Evolutionary conservation across 1,140 invertebrate genomes (phyloP).

Genomic region (Apocrypta bakeri): DNA sequence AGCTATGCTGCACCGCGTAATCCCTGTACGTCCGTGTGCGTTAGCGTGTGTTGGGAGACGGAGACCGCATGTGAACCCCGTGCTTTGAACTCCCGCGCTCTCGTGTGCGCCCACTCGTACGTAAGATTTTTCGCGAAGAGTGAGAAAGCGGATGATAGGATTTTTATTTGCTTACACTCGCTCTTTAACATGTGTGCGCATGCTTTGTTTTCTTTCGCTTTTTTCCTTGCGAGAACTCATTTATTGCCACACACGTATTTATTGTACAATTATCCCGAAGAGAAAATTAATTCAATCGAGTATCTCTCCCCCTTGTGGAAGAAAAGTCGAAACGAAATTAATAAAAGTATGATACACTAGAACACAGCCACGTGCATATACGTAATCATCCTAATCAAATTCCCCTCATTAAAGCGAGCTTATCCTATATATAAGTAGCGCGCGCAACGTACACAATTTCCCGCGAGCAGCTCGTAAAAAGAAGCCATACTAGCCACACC

Average conservation of each 20-base stretch:
- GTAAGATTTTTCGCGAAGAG: conserved; percentile 25
- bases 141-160: neutral
- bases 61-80: conserved; percentile 25
- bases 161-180: neutral
- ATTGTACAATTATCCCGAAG: neutral
- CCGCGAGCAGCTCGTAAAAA: neutral
- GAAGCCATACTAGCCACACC: neutral
- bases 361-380: neutral
- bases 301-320: neutral
- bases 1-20: conserved; percentile 58
- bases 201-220: too few species aligned
- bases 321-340: neutral
- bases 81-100: neutral
- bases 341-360: neutral
- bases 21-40: too few species aligned
- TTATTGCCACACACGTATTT: too few species aligned
- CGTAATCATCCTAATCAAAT: neutral
- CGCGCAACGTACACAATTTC: neutral
- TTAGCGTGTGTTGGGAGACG: neutral
- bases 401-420: conserved; percentile 13
- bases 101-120: neutral
- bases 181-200: neutral
- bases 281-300: neutral
- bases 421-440: neutral
- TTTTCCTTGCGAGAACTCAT: too few species aligned